Percentiles rank a stretch among this genome's conserved stretches.
Conservation (phyloP, 2,113 vertebrate species). For the Macroglossus sobrinus region DNA sequence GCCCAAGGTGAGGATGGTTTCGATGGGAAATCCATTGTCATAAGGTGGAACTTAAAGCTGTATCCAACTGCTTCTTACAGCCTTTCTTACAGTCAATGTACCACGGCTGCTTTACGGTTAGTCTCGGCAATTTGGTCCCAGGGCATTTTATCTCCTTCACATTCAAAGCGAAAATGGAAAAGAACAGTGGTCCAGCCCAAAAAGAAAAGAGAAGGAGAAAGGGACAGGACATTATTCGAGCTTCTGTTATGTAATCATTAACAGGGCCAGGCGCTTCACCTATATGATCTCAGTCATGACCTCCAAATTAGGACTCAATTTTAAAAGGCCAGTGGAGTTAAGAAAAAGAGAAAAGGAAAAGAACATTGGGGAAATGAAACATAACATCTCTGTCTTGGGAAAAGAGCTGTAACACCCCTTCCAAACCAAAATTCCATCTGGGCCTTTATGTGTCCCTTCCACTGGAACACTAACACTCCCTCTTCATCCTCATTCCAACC, state of each 20-base stretch:
- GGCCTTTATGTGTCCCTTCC: neutral
- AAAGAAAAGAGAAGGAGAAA: neutral
- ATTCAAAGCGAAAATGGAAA: neutral
- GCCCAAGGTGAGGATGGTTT: neutral
- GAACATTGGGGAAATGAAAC: neutral
- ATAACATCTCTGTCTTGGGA: neutral
- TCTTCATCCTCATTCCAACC: neutral
- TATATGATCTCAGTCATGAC: neutral
- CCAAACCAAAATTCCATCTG: neutral
- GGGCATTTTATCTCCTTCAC: neutral
- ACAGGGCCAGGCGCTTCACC: neutral
- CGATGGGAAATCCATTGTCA: neutral
- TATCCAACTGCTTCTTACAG: neutral
- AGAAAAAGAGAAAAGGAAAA: neutral
- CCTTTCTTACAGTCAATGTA: neutral
- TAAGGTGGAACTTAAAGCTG: neutral
- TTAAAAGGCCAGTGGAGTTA: constrained; percentile 25
- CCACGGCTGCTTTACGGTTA: neutral
- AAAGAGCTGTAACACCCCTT: neutral
- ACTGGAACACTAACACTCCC: neutral
- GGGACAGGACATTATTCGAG: neutral
- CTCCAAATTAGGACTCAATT: neutral
- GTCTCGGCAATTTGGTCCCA: neutral
- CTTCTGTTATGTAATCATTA: neutral
- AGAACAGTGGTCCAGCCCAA: neutral